phyloP scores from a whole-genome alignment of 64 coral and sea anemone species.

The Porites australiensis region DNA sequence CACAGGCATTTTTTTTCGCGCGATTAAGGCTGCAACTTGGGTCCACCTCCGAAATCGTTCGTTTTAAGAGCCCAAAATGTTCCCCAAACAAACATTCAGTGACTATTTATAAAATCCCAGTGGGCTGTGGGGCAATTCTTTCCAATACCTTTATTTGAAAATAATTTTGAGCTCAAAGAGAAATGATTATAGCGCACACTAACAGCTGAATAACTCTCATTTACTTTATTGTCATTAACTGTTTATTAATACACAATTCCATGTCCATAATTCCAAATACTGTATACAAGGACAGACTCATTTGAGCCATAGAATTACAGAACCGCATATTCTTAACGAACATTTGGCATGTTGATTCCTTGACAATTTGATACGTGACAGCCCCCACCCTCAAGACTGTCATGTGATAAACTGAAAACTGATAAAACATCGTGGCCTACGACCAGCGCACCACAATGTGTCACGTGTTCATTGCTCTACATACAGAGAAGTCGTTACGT shows the following conservation, averaged over 20 bases:
- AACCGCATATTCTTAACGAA: not conserved
- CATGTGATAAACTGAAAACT: not conserved
- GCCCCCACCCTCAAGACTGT: too few species aligned
- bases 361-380: too few species aligned
- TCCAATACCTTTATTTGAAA: not conserved
- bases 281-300: not conserved
- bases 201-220: not conserved
- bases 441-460: constrained; percentile 12
- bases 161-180: not conserved
- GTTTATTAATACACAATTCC: not conserved
- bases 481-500: too few species aligned
- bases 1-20: too few species aligned
- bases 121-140: too few species aligned
- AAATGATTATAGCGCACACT: not conserved
- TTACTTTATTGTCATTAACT: not conserved
- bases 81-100: too few species aligned
- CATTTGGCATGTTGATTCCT: not conserved
- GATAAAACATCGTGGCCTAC: not conserved
- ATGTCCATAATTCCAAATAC: not conserved
- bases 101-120: too few species aligned
- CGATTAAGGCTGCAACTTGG: too few species aligned
- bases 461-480: not conserved
- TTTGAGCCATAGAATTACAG: not conserved
- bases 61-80: too few species aligned
- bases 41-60: too few species aligned